Conservation (phyloP, 2,797 vertebrate species). For the Rhinella marina region DNA sequence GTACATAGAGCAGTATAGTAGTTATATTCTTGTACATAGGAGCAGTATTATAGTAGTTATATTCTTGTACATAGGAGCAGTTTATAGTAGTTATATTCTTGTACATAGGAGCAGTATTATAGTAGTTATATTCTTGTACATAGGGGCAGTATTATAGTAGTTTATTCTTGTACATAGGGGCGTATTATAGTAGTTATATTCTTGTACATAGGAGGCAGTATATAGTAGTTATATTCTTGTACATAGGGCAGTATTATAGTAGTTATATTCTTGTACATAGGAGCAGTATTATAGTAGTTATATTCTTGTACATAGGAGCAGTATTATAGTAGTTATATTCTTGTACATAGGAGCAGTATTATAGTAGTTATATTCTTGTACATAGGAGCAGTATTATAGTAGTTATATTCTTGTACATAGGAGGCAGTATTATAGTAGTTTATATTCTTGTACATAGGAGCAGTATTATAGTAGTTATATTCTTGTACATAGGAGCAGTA, state of each 20-base stretch:
- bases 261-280: too few relatives aligned
- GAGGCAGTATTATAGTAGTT: constrained; percentile 1
- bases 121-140: too few relatives aligned
- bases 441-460: not conserved
- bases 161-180: too few relatives aligned
- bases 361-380: not conserved
- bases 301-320: not conserved
- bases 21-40: constrained; percentile 4
- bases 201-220: too few relatives aligned
- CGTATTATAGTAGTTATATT: too few relatives aligned
- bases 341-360: not conserved
- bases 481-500: not conserved
- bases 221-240: too few relatives aligned
- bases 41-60: not conserved
- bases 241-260: too few relatives aligned
- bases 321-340: constrained; percentile 9
- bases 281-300: too few relatives aligned
- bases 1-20: not conserved
- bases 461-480: not conserved
- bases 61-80: too few relatives aligned
- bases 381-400: not conserved
- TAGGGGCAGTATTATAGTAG: too few relatives aligned
- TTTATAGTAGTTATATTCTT: too few relatives aligned
- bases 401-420: constrained; percentile 12
- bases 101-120: too few relatives aligned